Percentiles rank a stretch among this genome's conserved stretches.
Conservation (phyloP, 1,140 invertebrate species). For the Eueides isabella region DNA sequence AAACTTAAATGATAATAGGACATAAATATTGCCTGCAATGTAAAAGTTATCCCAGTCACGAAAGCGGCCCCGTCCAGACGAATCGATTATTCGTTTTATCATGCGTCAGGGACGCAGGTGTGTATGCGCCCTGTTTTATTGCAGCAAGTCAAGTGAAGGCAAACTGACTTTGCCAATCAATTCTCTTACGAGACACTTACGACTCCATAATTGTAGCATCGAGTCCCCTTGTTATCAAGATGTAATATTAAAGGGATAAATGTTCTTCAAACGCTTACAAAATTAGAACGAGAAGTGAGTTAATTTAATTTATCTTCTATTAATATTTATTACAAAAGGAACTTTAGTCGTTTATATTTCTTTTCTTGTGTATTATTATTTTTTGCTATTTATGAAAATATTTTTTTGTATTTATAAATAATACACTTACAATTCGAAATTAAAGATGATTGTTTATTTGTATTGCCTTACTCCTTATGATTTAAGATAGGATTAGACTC, state of each 20-base stretch:
- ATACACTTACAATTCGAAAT: no score
- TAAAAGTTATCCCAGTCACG: slow-evolving; percentile 59
- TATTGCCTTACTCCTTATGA: no score
- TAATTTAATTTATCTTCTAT: not conserved
- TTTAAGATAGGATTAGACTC: no score
- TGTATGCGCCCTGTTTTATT: slow-evolving; percentile 41
- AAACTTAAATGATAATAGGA: no score
- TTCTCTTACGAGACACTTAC: slow-evolving; percentile 25
- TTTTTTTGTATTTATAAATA: no score
- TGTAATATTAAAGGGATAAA: not conserved
- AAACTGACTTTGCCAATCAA: slow-evolving; percentile 29
- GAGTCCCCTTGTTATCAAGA: not conserved
- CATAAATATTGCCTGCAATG: not conserved
- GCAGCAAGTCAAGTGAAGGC: slow-evolving; percentile 21
- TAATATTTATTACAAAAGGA: not conserved
- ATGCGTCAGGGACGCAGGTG: slow-evolving; percentile 61
- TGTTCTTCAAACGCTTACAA: not conserved
- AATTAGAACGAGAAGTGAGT: not conserved
- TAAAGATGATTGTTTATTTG: no score
- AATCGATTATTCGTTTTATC: slow-evolving; percentile 65
- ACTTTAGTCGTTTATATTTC: no score
- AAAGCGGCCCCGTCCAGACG: slow-evolving; percentile 58
- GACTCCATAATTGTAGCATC: not conserved
- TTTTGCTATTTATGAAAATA: no score
- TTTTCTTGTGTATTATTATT: no score